phyloP scores from a whole-genome alignment of 1,140 invertebrate genomes.

The Dreissena polymorpha region DNA sequence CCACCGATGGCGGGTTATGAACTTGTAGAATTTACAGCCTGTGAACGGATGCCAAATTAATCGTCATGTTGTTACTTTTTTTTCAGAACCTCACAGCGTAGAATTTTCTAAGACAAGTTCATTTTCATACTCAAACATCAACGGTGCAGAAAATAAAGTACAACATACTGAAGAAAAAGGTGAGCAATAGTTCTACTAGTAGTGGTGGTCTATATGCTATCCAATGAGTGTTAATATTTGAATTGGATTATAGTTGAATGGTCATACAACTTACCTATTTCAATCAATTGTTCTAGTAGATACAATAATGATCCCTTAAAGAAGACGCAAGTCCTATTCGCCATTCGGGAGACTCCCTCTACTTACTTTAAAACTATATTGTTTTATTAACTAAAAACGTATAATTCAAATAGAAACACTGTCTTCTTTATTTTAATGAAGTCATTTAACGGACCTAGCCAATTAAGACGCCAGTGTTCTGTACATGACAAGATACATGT shows the following conservation, averaged over 20 bases:
- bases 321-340: not conserved
- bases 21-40: too few relatives aligned
- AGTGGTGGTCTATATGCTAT: not conserved
- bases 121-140: conserved; percentile 38
- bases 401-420: not conserved
- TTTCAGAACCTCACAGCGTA: conserved; percentile 25
- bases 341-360: too few relatives aligned
- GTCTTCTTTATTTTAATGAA: not conserved
- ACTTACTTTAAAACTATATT: too few relatives aligned
- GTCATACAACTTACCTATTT: not conserved
- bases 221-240: not conserved
- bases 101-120: conserved; percentile 36
- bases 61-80: not conserved
- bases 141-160: conserved; percentile 33
- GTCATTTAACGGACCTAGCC: not conserved
- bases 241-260: too few relatives aligned
- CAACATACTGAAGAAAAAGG: conserved; percentile 37
- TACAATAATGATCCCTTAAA: not conserved
- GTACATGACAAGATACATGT: not conserved
- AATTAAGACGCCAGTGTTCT: not conserved
- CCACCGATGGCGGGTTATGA: too few relatives aligned
- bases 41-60: not conserved
- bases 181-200: not conserved
- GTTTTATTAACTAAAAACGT: not conserved
- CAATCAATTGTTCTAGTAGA: not conserved